Evolutionary conservation across 37 sponge, comb jelly and placozoan species (phyloP).

Genomic region (Theonella swinhoei): DNA sequence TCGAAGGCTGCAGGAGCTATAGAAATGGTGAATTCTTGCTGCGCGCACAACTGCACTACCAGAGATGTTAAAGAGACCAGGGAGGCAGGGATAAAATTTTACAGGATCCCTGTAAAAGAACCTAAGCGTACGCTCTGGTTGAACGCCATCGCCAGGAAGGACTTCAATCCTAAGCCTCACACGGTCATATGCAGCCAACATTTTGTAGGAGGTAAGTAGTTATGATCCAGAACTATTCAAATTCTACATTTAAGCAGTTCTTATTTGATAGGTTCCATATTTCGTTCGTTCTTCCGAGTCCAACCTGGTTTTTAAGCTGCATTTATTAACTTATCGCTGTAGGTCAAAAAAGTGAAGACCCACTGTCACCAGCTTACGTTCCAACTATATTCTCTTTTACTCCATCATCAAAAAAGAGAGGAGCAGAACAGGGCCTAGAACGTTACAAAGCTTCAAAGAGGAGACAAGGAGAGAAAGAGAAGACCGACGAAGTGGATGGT

Average conservation of each 20-base stretch:
- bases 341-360: conserved; percentile 19
- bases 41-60: not conserved
- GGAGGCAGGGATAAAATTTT: conserved; percentile 24
- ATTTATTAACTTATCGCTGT: too few relatives aligned
- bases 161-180: conserved; percentile 40
- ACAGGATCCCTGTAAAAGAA: conserved; percentile 14
- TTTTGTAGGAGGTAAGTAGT: conserved; percentile 29
- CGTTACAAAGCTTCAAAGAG: conserved; percentile 2
- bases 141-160: conserved; percentile 29
- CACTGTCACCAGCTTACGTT: conserved; percentile 18
- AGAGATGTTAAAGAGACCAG: not conserved
- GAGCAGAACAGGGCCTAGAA: not conserved
- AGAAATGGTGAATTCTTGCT: not conserved
- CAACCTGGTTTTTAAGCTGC: too few relatives aligned
- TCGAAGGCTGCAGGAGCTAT: too few relatives aligned
- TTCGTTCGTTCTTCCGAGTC: too few relatives aligned
- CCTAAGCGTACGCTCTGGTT: conserved; percentile 29
- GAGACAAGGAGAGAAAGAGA: not conserved
- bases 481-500: too few relatives aligned
- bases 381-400: conserved; percentile 18
- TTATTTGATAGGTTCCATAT: too few relatives aligned
- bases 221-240: not conserved
- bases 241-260: not conserved
- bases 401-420: not conserved
- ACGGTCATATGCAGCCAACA: conserved; percentile 40